phyloP scores from a whole-genome alignment of 2,888 invertebrate genomes.

The Eristalis pertinax region DNA sequence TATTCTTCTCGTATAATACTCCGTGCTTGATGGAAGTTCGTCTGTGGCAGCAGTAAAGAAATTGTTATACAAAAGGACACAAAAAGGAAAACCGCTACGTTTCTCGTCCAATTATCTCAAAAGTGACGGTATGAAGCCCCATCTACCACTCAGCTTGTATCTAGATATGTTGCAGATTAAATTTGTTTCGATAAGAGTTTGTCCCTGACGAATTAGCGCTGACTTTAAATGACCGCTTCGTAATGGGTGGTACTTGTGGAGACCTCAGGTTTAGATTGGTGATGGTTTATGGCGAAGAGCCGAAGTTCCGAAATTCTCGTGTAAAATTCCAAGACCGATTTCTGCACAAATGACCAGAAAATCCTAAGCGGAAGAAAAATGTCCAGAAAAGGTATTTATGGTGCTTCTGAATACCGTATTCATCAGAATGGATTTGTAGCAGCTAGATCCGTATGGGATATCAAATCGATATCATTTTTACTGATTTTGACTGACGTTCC shows the following conservation, averaged over 20 bases:
- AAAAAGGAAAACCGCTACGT: conserved; percentile 43
- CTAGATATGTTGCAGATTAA: conserved; percentile 18
- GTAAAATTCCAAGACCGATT: too few relatives aligned
- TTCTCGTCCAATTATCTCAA: conserved; percentile 66
- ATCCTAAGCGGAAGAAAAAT: too few relatives aligned
- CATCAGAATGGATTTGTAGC: too few relatives aligned
- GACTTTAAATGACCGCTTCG: background rate
- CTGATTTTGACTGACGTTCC: too few relatives aligned
- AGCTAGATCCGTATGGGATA: too few relatives aligned
- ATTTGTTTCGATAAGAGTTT: background rate
- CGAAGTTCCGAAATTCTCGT: too few relatives aligned
- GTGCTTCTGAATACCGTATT: too few relatives aligned
- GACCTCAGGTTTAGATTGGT: too few relatives aligned
- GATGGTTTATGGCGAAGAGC: too few relatives aligned
- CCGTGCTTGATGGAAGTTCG: conserved; percentile 53
- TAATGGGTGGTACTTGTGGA: background rate
- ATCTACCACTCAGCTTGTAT: conserved; percentile 11
- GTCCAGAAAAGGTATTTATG: too few relatives aligned
- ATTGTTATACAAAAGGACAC: conserved; percentile 42
- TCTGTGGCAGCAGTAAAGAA: conserved; percentile 52
- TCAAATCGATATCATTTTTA: too few relatives aligned
- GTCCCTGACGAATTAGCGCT: background rate
- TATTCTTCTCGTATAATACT: conserved; percentile 40
- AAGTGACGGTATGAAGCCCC: conserved; percentile 19
- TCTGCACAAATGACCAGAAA: too few relatives aligned